Percentiles rank a stretch among this genome's conserved stretches.
Conservation (phyloP, 2,797 vertebrate genomes). For the Tolypeutes matacus region DNA sequence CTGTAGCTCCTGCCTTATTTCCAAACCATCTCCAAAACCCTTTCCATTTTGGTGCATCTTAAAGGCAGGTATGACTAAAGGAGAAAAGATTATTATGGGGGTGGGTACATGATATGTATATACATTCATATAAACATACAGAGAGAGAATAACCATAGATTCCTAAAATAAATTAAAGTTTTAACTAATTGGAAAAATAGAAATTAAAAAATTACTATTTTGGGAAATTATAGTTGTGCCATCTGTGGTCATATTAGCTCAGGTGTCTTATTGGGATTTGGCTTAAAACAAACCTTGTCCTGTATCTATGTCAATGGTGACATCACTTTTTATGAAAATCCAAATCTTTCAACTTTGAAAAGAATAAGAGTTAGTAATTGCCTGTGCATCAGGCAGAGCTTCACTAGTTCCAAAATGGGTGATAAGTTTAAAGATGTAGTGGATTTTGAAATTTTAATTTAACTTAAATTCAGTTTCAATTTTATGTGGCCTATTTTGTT, state of each 20-base stretch:
- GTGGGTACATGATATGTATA: background rate
- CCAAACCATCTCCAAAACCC: background rate
- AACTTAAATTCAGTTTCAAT: conserved; percentile 57
- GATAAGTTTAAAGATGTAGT: conserved; percentile 6
- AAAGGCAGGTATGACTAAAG: background rate
- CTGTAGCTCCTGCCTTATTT: background rate
- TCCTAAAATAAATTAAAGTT: background rate
- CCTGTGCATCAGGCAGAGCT: background rate
- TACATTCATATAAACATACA: background rate
- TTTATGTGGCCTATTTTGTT: conserved; percentile 57
- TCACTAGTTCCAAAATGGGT: background rate
- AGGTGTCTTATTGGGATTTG: background rate
- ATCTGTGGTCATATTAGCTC: background rate
- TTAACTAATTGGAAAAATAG: background rate
- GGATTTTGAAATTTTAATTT: conserved; percentile 60
- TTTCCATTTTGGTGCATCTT: background rate
- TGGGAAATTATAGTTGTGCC: background rate
- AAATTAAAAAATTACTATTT: background rate
- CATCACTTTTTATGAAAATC: background rate
- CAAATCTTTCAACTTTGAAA: background rate
- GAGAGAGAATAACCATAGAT: background rate
- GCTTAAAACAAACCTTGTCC: background rate
- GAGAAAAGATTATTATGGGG: background rate
- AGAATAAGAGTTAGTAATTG: conserved; percentile 21
- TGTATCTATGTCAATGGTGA: background rate